Conservation (phyloP, 37 sponge, comb jelly and placozoan species). For the Hexactinellida sp. region DNA sequence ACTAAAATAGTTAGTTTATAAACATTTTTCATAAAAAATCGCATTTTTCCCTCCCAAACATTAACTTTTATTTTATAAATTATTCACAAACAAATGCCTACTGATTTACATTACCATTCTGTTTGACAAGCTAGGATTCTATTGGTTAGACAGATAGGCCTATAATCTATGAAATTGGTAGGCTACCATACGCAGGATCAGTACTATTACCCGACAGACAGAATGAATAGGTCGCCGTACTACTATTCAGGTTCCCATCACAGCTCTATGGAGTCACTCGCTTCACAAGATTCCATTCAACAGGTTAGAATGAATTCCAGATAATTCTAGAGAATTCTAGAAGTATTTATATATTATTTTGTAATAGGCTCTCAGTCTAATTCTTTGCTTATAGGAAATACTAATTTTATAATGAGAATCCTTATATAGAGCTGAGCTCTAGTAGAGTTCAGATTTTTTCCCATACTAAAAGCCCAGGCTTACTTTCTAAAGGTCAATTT, state of each 20-base stretch:
- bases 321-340: too few relatives aligned
- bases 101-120: neutral
- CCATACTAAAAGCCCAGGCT: too few relatives aligned
- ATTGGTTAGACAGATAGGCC: neutral
- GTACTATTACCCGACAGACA: neutral
- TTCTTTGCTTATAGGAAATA: too few relatives aligned
- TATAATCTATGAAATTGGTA: neutral
- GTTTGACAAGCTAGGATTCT: neutral
- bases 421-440: too few relatives aligned
- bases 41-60: too few relatives aligned
- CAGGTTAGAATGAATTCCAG: neutral
- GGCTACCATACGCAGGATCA: neutral
- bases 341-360: too few relatives aligned
- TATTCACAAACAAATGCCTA: neutral
- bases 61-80: neutral
- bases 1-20: too few relatives aligned
- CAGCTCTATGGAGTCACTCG: neutral
- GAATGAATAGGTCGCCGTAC: neutral
- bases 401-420: too few relatives aligned
- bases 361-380: too few relatives aligned
- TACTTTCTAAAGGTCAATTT: too few relatives aligned
- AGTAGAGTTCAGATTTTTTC: too few relatives aligned
- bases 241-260: constrained; percentile 10
- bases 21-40: too few relatives aligned
- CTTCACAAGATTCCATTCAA: constrained; percentile 7